Evolutionary conservation across 2,888 invertebrate genomes (phyloP).

Genomic region (Plagiodera versicolora): DNA sequence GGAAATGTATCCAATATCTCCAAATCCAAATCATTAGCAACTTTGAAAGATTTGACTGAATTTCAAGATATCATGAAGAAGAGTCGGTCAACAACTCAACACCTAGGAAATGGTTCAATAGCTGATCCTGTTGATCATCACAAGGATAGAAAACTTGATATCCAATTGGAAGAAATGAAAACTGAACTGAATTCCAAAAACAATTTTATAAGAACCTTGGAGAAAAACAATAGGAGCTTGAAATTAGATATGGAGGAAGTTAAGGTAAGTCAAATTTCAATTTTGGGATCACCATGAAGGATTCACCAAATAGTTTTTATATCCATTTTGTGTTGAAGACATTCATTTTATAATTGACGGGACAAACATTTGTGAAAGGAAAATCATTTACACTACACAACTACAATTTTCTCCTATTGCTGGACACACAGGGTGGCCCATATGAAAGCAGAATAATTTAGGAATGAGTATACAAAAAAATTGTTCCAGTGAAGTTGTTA

Average conservation of each 20-base stretch:
- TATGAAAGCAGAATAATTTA: no score
- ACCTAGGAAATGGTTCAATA: neutral
- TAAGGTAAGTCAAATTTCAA: constrained; percentile 51
- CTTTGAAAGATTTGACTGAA: neutral
- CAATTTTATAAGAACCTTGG: constrained; percentile 46
- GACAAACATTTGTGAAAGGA: no score
- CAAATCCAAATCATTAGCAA: constrained; percentile 21
- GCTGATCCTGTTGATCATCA: neutral
- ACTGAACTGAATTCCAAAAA: constrained; percentile 27
- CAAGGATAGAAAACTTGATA: constrained; percentile 22
- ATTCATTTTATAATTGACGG: no score
- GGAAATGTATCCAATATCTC: constrained; percentile 13
- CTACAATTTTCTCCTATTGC: no score
- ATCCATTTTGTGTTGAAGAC: neutral
- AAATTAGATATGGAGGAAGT: constrained; percentile 48
- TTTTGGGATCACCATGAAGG: no score
- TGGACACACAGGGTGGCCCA: no score
- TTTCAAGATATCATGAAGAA: constrained; percentile 10
- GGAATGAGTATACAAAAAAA: no score
- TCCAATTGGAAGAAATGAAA: constrained; percentile 13
- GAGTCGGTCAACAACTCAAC: constrained; percentile 9
- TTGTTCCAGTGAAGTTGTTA: no score
- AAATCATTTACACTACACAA: no score
- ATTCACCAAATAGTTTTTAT: no score
- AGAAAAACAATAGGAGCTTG: constrained; percentile 51